These are phyloP conservation scores for Monopis laevigella DNA, from an alignment of 2,888 invertebrate species.

Conservation along the genomic window DNA sequence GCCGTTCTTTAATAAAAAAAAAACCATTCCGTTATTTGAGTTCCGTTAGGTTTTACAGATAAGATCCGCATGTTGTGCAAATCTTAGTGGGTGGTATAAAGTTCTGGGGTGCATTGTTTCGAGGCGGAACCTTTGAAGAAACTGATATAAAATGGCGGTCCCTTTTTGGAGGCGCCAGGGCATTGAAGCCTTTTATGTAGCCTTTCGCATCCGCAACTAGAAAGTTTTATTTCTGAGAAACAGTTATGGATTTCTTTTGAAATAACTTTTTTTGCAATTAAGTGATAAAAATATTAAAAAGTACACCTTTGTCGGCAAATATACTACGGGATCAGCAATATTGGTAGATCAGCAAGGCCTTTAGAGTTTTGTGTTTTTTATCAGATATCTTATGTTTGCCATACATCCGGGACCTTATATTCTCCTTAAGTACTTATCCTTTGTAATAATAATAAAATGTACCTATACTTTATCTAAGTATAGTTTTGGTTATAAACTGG, in stretches of 20 bases:
- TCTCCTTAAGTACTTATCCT: too few relatives aligned
- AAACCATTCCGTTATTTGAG: constrained; percentile 5
- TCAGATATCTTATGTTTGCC: too few relatives aligned
- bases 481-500: too few relatives aligned
- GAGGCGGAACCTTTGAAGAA: constrained; percentile 38
- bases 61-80: constrained; percentile 36
- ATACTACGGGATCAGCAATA: too few relatives aligned
- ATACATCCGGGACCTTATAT: too few relatives aligned
- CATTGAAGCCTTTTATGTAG: constrained; percentile 22
- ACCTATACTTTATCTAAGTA: too few relatives aligned
- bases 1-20: not conserved
- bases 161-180: constrained; percentile 40
- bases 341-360: too few relatives aligned
- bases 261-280: not conserved
- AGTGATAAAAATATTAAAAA: constrained; percentile 5
- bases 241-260: constrained; percentile 31
- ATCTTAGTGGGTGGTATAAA: constrained; percentile 33
- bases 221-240: constrained; percentile 50
- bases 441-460: too few relatives aligned
- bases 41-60: constrained; percentile 5
- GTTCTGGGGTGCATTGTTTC: not conserved
- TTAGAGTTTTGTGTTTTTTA: too few relatives aligned
- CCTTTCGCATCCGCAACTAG: constrained; percentile 22
- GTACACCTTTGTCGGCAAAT: constrained; percentile 4
- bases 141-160: constrained; percentile 50